Evolutionary conservation across 2,888 invertebrate genomes (phyloP).

Genomic region (Muscina levida): DNA sequence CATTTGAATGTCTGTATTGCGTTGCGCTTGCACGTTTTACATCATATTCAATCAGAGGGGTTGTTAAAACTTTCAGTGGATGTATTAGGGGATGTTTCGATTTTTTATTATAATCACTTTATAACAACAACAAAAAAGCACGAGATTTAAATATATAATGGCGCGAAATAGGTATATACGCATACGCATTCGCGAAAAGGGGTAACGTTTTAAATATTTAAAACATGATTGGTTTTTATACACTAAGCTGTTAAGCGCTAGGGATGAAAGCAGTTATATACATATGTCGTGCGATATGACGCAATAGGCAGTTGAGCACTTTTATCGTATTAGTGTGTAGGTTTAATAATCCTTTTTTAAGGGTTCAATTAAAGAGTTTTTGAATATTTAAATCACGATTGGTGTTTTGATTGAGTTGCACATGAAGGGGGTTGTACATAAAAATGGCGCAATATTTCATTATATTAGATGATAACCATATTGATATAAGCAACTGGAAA

Average conservation of each 20-base stretch:
- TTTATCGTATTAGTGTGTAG: conserved; percentile 50
- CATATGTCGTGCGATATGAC: no score
- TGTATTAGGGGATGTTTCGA: conserved; percentile 45
- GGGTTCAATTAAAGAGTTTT: conserved; percentile 26
- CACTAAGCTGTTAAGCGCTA: no score
- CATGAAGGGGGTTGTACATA: background rate
- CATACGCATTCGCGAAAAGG: conserved; percentile 25
- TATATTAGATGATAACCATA: no score
- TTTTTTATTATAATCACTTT: conserved; percentile 13
- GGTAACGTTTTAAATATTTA: background rate
- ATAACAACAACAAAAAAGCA: conserved; percentile 9
- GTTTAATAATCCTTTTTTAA: conserved; percentile 9
- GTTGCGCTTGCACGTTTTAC: background rate
- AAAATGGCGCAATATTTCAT: background rate
- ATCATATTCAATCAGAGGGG: background rate
- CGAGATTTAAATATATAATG: conserved; percentile 23
- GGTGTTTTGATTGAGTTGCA: background rate
- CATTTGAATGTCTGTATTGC: conserved; percentile 48
- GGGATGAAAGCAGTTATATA: no score
- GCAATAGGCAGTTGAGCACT: no score
- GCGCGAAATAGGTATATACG: background rate
- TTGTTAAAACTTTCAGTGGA: background rate
- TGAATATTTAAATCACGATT: conserved; percentile 7
- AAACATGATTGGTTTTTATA: background rate
- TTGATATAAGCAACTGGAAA: no score